Percentiles rank a stretch among this genome's conserved stretches.
These are phyloP conservation scores for Lamprotornis superbus DNA, from an alignment of 2,113 vertebrate species.

Conservation along the genomic window DNA sequence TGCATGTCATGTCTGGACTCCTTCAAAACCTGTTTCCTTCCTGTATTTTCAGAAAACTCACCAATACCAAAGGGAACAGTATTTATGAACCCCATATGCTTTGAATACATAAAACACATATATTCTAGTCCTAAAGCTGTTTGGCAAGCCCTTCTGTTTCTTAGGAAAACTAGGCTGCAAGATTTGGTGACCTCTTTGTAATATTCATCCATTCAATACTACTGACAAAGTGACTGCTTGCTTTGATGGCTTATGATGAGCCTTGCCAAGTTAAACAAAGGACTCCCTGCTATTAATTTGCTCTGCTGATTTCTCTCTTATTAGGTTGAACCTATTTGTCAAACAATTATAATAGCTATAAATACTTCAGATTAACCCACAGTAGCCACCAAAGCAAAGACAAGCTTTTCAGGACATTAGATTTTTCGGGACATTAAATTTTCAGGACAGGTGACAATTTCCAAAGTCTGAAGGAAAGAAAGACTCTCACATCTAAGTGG, in stretches of 20 bases:
- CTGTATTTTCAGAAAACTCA: not conserved
- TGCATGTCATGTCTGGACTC: not conserved
- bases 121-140: not conserved
- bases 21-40: constrained; percentile 9
- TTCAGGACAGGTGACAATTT: constrained; percentile 11
- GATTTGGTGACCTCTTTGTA: not conserved
- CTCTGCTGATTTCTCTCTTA: constrained; percentile 4
- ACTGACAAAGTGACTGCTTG: not conserved
- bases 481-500: not conserved
- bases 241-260: constrained; percentile 13
- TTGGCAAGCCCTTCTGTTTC: not conserved
- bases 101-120: not conserved
- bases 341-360: not conserved
- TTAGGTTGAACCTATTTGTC: not conserved
- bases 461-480: not conserved
- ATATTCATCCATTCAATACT: not conserved
- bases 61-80: not conserved
- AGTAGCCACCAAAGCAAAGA: constrained; percentile 5
- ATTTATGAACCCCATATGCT: not conserved
- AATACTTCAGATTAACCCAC: constrained; percentile 24
- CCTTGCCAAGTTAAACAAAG: constrained; percentile 46
- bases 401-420: not conserved
- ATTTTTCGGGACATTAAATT: constrained; percentile 16
- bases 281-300: not conserved
- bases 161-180: not conserved